Base-by-base conservation (phyloP, 2,797 vertebrate species). In the Siniperca scherzeri region DNA sequence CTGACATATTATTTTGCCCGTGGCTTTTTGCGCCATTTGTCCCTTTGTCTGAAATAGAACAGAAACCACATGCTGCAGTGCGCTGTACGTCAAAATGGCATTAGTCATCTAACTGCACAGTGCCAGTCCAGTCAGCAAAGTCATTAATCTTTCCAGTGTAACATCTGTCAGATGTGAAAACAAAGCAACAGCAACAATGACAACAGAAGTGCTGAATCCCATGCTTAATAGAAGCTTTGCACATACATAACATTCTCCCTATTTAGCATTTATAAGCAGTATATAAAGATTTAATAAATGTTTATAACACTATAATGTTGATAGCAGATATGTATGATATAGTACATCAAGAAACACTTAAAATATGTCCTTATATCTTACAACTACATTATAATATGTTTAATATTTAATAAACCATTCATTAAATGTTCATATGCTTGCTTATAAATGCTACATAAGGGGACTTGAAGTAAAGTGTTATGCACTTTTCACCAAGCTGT, bases 21-120 rank as follows among this genome's bases (percentile, higher is more conserved):
- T 59, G 52, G 74, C 75, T 70, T 52, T 71, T 84, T 89, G 67
- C 3, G 52, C 87, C 80, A 44, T 85, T 82, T 80, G 85, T 89
- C 78, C 85, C 81, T 81, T 90, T 87, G 89, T 91, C 74, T 75
- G 74, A 91, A 91, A 90, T 75, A 90, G 78, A 91, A 82, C 75
- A 74, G 87, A 81, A 87, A 84, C 82, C 80, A 70, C 83, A 83
- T 70, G 84, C 86, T 79, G 84, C 62, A 50, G 64, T 36, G 52
- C 50, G 1, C 62, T 27, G 65, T 38, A 27, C 75, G 84, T 75
- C 77, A 74, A 69, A 65, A 60, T 21, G 72, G 83, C 86, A 81
- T 93, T 86, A 87, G 88, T 93, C 92, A 93, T 90, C 82, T 36
- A 74, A 85, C 76, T 72, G 81, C 84, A 30, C 16, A 25, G 74